phyloP scores from a whole-genome alignment of 2,113 vertebrate genomes.

The Microtus richardsoni region DNA sequence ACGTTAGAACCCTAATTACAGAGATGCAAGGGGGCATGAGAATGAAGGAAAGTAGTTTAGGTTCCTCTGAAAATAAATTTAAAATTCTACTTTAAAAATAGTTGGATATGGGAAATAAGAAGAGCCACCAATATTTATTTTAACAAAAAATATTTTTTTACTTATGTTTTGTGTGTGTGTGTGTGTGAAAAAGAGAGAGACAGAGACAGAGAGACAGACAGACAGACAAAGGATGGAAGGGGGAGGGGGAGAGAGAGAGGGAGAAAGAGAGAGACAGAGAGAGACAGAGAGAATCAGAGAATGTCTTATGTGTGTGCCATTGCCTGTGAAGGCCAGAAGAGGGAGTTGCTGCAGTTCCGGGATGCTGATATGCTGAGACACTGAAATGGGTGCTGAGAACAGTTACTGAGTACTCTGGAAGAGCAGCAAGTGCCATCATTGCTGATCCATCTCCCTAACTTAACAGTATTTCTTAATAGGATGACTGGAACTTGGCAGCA shows the following conservation, averaged over 20 bases:
- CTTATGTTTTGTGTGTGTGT: neutral
- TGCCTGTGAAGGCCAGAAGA: neutral
- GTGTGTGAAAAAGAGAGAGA: too few species aligned
- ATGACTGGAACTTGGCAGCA: neutral
- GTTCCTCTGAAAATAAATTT: neutral
- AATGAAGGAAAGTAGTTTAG: constrained; percentile 15
- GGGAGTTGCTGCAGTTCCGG: neutral
- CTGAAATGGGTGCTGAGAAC: neutral
- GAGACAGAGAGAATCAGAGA: neutral
- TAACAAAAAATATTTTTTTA: neutral
- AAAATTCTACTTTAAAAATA: constrained; percentile 3
- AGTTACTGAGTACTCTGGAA: neutral
- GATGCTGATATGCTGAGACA: neutral
- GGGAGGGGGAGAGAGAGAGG: neutral
- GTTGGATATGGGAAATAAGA: neutral
- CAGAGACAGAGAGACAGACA: too few species aligned
- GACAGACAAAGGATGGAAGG: too few species aligned
- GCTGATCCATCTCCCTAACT: neutral
- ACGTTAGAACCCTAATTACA: neutral
- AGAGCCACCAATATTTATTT: neutral
- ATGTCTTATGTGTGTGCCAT: neutral
- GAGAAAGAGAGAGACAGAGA: neutral
- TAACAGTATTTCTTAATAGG: neutral
- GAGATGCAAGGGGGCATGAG: neutral
- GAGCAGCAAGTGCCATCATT: neutral